Conservation (phyloP, 2,888 invertebrate genomes). For the Ptilodon capucinus region DNA sequence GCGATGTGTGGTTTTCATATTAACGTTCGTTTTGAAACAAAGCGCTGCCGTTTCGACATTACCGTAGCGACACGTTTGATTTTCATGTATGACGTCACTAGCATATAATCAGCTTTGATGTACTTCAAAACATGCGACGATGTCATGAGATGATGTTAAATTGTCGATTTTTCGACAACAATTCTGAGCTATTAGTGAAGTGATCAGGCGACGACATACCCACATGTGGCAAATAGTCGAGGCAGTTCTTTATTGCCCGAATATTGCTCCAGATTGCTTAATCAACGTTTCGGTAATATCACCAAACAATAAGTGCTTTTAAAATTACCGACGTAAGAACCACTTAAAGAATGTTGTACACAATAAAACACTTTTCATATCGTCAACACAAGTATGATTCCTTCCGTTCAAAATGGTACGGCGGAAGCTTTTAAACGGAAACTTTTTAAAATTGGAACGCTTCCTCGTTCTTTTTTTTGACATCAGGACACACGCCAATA, state of each 20-base stretch:
- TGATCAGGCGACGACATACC: too few species aligned
- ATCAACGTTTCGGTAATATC: background rate
- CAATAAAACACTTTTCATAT: conserved; percentile 22
- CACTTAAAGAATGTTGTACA: background rate
- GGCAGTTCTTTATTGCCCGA: background rate
- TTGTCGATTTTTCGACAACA: too few species aligned
- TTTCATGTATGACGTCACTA: conserved; percentile 9
- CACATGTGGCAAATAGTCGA: background rate
- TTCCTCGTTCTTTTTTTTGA: conserved; percentile 49
- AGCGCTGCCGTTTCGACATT: conserved; percentile 39
- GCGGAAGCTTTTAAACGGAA: conserved; percentile 47
- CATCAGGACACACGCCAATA: conserved; percentile 60
- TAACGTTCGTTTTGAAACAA: conserved; percentile 44
- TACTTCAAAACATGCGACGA: background rate
- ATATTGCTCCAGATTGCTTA: too few species aligned
- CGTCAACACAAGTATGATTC: conserved; percentile 31
- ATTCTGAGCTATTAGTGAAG: too few species aligned
- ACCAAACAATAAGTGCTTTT: background rate
- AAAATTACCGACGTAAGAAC: background rate
- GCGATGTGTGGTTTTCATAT: conserved; percentile 27
- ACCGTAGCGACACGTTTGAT: conserved; percentile 24
- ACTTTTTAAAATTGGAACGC: conserved; percentile 48
- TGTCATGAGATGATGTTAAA: too few species aligned
- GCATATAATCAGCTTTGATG: background rate
- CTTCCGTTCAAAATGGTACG: conserved; percentile 35